These are phyloP conservation scores for Liposcelis brunnea DNA, from an alignment of 2,888 invertebrate genomes.

Conservation along the genomic window DNA sequence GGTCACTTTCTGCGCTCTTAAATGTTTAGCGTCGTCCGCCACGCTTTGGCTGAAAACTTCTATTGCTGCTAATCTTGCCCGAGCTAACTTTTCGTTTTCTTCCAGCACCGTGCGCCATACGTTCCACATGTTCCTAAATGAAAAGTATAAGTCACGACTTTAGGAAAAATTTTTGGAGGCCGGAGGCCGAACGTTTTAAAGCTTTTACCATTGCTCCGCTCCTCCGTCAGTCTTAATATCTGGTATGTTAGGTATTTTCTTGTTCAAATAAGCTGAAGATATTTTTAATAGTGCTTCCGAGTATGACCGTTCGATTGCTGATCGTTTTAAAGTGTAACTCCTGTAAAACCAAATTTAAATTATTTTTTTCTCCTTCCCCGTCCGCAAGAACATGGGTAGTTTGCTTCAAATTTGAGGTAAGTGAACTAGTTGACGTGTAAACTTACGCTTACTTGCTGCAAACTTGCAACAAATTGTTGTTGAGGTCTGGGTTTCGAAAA, in stretches of 20 bases:
- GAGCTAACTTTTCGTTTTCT: constrained; percentile 84
- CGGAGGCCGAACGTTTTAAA: constrained; percentile 5
- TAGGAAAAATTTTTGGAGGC: constrained; percentile 12
- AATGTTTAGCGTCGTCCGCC: constrained; percentile 76
- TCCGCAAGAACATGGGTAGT: too few species aligned
- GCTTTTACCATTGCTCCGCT: constrained; percentile 60
- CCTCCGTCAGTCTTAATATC: constrained; percentile 79
- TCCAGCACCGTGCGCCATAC: constrained; percentile 94
- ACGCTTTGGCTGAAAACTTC: constrained; percentile 92
- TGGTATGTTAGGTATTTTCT: constrained; percentile 84
- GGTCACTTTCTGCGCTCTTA: constrained; percentile 67
- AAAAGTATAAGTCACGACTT: too few species aligned
- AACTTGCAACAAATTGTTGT: too few species aligned
- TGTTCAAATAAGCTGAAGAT: constrained; percentile 78
- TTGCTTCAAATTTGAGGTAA: too few species aligned
- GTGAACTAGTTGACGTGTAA: too few species aligned
- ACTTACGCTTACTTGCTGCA: too few species aligned
- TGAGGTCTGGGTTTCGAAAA: too few species aligned
- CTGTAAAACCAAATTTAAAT: too few species aligned
- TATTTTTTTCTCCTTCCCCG: too few species aligned
- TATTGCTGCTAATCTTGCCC: constrained; percentile 78
- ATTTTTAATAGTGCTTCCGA: constrained; percentile 86
- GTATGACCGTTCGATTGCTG: constrained; percentile 85
- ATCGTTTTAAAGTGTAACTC: constrained; percentile 76
- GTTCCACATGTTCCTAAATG: constrained; percentile 82